Conservation (phyloP, 2,888 invertebrate genomes). For the Eilema depressum region DNA sequence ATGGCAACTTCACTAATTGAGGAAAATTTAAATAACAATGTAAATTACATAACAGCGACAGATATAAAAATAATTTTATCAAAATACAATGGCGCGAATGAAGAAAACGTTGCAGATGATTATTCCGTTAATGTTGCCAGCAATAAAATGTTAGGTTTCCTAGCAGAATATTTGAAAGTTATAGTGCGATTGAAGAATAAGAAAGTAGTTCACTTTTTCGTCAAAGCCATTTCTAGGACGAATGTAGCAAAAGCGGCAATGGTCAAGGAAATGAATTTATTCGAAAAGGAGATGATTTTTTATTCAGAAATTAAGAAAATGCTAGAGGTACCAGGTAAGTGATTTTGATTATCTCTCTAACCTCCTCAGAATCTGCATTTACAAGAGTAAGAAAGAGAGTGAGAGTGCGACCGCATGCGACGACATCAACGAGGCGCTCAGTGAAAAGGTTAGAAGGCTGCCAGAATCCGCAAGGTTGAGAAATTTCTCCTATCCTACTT, state of each 20-base stretch:
- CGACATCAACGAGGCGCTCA: no score
- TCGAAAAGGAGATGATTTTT: slow-evolving; percentile 72
- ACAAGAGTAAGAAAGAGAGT: neutral
- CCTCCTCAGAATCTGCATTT: no score
- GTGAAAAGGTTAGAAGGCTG: no score
- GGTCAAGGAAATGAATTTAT: slow-evolving; percentile 71
- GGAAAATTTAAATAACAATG: slow-evolving; percentile 9
- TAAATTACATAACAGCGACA: slow-evolving; percentile 57
- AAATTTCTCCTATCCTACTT: no score
- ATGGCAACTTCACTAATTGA: slow-evolving; percentile 28
- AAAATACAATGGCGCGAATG: slow-evolving; percentile 51
- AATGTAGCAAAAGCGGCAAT: slow-evolving; percentile 76
- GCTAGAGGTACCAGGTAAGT: slow-evolving; percentile 68
- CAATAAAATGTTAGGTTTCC: slow-evolving; percentile 78
- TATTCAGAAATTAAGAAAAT: slow-evolving; percentile 67
- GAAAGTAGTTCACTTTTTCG: slow-evolving; percentile 66
- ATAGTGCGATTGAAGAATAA: slow-evolving; percentile 57
- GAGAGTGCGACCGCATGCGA: no score
- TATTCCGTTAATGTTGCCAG: slow-evolving; percentile 68
- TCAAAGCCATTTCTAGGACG: slow-evolving; percentile 71
- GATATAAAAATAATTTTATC: slow-evolving; percentile 64
- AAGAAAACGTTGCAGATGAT: slow-evolving; percentile 52
- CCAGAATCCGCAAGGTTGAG: no score
- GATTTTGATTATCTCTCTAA: neutral
- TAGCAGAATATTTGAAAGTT: slow-evolving; percentile 79